Conservation (phyloP, 2,113 vertebrate species). For the Toxotes chatareus region DNA sequence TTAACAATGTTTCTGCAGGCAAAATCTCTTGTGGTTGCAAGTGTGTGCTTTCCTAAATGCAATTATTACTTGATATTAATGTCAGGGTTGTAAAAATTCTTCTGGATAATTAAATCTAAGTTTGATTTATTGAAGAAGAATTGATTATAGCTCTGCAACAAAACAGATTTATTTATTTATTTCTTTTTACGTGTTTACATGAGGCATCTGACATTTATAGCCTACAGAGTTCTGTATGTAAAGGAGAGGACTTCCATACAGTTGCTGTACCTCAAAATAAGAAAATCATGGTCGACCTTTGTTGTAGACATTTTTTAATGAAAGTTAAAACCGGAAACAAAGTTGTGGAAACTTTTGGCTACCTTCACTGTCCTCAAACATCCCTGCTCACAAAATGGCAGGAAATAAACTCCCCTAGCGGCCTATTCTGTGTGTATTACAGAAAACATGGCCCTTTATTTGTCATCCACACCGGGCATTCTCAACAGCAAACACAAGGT, state of each 20-base stretch:
- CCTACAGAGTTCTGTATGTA: not conserved
- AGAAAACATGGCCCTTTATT: slow-evolving; percentile 65
- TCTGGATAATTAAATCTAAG: not conserved
- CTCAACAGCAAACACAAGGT: slow-evolving; percentile 22
- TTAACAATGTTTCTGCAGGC: no score
- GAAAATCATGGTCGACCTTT: not conserved
- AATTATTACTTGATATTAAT: not conserved
- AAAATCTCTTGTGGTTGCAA: no score
- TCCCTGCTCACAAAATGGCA: slow-evolving; percentile 80
- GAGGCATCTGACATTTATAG: not conserved
- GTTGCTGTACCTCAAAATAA: no score
- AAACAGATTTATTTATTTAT: no score
- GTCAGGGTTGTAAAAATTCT: not conserved
- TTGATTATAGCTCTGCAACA: not conserved
- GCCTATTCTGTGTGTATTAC: slow-evolving; percentile 57
- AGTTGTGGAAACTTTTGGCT: not conserved
- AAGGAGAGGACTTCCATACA: not conserved
- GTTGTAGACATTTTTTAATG: not conserved
- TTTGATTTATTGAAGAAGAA: not conserved
- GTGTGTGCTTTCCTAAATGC: no score
- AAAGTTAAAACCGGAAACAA: slow-evolving; percentile 26
- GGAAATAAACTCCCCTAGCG: slow-evolving; percentile 70
- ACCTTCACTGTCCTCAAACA: not conserved
- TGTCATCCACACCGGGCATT: slow-evolving; percentile 50
- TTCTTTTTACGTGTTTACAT: not conserved